Percentiles rank a stretch among this genome's conserved stretches.
Conservation (phyloP, 2,113 vertebrate genomes). For the Cephalopterus ornatus region DNA sequence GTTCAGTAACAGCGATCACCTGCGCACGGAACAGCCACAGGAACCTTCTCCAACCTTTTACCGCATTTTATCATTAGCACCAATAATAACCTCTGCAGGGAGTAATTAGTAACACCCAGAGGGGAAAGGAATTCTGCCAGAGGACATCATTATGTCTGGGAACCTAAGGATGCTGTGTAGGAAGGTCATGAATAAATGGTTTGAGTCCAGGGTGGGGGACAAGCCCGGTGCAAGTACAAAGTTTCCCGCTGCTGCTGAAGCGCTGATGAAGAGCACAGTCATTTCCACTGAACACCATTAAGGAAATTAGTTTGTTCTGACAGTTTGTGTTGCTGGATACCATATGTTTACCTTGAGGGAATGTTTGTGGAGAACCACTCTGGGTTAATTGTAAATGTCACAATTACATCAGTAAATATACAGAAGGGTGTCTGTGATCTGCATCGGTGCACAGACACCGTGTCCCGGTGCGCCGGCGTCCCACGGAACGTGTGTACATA, state of each 20-base stretch:
- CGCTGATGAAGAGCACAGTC: neutral
- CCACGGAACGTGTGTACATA: neutral
- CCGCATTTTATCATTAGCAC: constrained; percentile 51
- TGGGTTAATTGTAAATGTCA: constrained; percentile 62
- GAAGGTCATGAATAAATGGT: constrained; percentile 68
- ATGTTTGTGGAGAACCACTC: constrained; percentile 32
- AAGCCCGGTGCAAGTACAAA: neutral
- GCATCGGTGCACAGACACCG: neutral
- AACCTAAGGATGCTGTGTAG: constrained; percentile 45
- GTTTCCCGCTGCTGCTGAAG: constrained; percentile 1
- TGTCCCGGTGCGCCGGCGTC: neutral
- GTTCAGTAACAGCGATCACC: neutral
- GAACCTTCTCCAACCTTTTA: constrained; percentile 29
- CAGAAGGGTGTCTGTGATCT: constrained; percentile 4
- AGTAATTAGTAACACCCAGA: constrained; percentile 84
- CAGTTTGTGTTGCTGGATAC: constrained; percentile 37
- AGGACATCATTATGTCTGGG: constrained; percentile 55
- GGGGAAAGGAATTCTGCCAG: constrained; percentile 69
- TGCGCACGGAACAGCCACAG: neutral
- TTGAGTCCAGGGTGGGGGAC: neutral
- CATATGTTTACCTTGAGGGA: constrained; percentile 65
- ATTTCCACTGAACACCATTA: constrained; percentile 41
- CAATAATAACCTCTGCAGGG: constrained; percentile 75
- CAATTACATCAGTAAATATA: constrained; percentile 60
- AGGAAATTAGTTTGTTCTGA: constrained; percentile 29